A percentile compares a stretch with the other conserved stretches of the same genome.
phyloP scores from a whole-genome alignment of 2,113 vertebrate species.

The Tachysurus fulvidraco region DNA sequence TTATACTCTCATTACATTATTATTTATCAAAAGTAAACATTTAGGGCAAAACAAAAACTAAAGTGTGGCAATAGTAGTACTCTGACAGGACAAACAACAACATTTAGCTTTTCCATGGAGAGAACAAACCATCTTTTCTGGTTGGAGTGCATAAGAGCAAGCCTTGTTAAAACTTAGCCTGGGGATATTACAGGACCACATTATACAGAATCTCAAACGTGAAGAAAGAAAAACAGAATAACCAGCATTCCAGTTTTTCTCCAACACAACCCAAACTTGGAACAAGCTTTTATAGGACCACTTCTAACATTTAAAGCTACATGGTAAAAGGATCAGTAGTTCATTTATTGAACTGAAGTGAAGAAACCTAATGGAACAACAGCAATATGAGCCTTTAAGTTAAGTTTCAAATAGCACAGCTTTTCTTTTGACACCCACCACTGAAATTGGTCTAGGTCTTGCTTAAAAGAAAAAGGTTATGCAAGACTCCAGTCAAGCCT shows the following conservation, averaged over 20 bases:
- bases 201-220: slow-evolving; percentile 30
- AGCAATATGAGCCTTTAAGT: background rate
- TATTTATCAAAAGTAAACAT: slow-evolving; percentile 68
- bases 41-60: slow-evolving; percentile 46
- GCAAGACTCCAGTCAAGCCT: background rate
- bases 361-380: background rate
- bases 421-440: background rate
- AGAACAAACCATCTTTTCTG: slow-evolving; percentile 59
- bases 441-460: background rate
- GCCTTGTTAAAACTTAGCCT: background rate
- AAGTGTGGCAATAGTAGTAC: slow-evolving; percentile 32
- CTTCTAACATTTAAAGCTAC: background rate
- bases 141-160: slow-evolving; percentile 53
- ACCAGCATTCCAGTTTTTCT: slow-evolving; percentile 71
- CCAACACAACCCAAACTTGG: slow-evolving; percentile 52
- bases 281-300: background rate
- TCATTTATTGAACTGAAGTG: background rate
- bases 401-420: background rate
- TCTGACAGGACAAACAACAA: background rate
- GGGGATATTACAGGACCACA: slow-evolving; percentile 38
- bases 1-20: slow-evolving; percentile 61
- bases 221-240: slow-evolving; percentile 66
- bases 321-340: background rate
- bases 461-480: background rate
- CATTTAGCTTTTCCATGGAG: background rate